Percentiles rank a stretch among this genome's conserved stretches.
Conservation (phyloP, 2,113 vertebrate genomes). For the Turnix velox region DNA sequence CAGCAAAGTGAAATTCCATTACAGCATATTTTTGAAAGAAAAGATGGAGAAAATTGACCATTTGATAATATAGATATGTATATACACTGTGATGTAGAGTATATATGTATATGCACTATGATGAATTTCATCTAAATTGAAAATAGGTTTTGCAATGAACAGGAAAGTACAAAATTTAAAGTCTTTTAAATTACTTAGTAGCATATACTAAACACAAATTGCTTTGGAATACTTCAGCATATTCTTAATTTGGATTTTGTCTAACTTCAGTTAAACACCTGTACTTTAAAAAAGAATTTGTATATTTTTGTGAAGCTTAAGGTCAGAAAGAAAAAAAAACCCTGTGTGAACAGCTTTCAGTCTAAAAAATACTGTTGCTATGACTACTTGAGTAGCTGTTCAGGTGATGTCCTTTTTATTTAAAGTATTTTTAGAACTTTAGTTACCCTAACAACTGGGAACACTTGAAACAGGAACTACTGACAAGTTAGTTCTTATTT, state of each 20-base stretch:
- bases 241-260: conserved; percentile 1
- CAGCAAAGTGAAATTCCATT: background rate
- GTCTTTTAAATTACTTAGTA: background rate
- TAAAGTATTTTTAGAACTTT: conserved; percentile 54
- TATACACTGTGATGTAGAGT: too few species aligned
- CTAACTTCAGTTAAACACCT: background rate
- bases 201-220: background rate
- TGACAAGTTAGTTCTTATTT: conserved; percentile 50
- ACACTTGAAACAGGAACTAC: background rate
- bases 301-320: background rate
- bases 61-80: background rate
- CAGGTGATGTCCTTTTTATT: conserved; percentile 54
- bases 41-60: background rate
- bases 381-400: conserved; percentile 60
- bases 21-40: background rate
- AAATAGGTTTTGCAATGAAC: accelerated
- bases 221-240: background rate
- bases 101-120: background rate
- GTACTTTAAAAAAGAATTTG: background rate
- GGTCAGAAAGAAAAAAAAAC: background rate
- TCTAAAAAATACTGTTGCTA: conserved; percentile 50
- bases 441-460: conserved; percentile 55
- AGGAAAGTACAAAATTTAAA: background rate
- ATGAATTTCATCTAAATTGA: background rate
- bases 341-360: background rate